phyloP scores from a whole-genome alignment of 2,888 invertebrate species.

The Imbricaverruca yamaguchii region DNA sequence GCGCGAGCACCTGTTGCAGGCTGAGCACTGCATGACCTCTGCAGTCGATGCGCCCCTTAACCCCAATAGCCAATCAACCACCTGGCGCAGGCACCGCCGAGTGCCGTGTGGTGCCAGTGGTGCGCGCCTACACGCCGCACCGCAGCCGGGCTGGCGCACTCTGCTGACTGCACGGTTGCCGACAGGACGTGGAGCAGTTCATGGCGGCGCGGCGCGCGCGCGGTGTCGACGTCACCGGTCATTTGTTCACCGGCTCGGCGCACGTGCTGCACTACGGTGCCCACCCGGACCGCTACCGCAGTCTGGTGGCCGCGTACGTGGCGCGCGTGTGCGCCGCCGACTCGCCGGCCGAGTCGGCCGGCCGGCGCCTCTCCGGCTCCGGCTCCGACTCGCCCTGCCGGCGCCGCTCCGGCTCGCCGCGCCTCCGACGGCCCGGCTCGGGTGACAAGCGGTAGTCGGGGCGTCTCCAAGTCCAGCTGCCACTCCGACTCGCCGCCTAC shows the following conservation, averaged over 20 bases:
- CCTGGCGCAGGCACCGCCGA: too few species aligned
- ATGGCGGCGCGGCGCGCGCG: conserved; percentile 50
- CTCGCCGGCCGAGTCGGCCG: neutral
- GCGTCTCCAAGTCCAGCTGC: too few species aligned
- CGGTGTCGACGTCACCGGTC: conserved; percentile 53
- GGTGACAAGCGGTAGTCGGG: neutral
- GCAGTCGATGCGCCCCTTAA: too few species aligned
- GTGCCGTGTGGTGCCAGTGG: too few species aligned
- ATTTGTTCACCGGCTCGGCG: conserved; percentile 59
- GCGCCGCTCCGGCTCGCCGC: neutral
- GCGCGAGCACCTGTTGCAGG: too few species aligned
- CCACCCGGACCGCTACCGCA: neutral
- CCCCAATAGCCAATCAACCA: too few species aligned
- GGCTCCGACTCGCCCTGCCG: neutral
- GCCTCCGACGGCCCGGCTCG: neutral
- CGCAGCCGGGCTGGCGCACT: too few species aligned
- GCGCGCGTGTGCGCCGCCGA: neutral
- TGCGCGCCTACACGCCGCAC: too few species aligned
- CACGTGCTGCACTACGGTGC: conserved; percentile 58
- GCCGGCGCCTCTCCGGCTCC: neutral
- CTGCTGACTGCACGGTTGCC: neutral
- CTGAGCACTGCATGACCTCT: too few species aligned
- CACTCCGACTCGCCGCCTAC: too few species aligned
- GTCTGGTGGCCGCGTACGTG: neutral
- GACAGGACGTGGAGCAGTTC: conserved; percentile 58